Conservation (phyloP, 2,113 vertebrate species). For the Notarius lentiginosus region DNA sequence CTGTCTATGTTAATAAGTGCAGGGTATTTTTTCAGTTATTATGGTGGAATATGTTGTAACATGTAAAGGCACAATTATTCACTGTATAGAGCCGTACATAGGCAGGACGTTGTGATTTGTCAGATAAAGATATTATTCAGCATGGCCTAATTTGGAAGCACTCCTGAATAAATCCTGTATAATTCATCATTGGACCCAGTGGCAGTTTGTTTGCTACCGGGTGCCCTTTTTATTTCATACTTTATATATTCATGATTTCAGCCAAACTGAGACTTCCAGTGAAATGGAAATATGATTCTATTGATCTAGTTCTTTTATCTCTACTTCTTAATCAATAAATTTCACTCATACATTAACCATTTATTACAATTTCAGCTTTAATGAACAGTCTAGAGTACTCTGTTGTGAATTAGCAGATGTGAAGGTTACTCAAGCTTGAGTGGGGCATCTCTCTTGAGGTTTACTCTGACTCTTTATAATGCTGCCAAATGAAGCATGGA, state of each 20-base stretch:
- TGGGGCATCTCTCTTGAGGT: conserved; percentile 39
- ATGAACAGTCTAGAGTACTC: conserved; percentile 28
- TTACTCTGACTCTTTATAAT: conserved; percentile 19
- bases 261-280: conserved; percentile 16
- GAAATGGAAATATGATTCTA: conserved; percentile 28
- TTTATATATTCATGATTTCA: conserved; percentile 22
- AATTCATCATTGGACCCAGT: conserved; percentile 1
- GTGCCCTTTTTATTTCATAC: background rate
- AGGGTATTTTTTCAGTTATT: background rate
- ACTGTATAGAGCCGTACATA: background rate
- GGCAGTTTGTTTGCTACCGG: conserved; percentile 1
- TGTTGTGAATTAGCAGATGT: conserved; percentile 41
- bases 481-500: conserved; percentile 32
- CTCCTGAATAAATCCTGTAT: conserved; percentile 3
- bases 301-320: conserved; percentile 37
- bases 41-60: background rate
- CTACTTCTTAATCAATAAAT: background rate
- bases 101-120: background rate
- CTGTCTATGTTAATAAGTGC: background rate
- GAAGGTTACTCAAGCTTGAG: conserved; percentile 35
- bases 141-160: conserved; percentile 12
- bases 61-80: background rate
- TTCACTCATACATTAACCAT: conserved; percentile 36
- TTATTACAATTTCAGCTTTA: conserved; percentile 44
- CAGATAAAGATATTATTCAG: background rate